Conservation (phyloP, 2,113 vertebrate genomes). For the Euleptes europaea region DNA sequence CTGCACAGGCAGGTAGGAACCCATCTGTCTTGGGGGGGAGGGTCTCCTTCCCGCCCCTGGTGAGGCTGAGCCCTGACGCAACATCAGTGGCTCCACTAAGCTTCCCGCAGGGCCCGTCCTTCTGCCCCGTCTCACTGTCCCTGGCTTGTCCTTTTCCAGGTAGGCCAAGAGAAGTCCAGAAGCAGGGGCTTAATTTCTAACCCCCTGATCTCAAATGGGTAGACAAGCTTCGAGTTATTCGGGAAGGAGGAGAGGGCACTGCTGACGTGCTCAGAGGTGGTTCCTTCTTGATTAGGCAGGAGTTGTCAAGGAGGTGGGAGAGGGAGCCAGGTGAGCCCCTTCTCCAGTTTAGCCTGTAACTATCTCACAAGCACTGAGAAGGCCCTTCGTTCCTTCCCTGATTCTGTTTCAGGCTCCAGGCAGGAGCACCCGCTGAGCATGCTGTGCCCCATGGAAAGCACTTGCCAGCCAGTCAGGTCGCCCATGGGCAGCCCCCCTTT, state of each 20-base stretch:
- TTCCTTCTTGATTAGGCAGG: neutral
- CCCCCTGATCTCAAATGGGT: too few species aligned
- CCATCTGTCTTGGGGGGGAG: too few species aligned
- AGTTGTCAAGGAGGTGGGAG: neutral
- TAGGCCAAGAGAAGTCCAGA: neutral
- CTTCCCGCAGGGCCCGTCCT: neutral
- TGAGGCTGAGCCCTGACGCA: too few species aligned
- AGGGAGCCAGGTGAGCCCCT: neutral
- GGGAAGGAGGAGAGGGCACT: neutral
- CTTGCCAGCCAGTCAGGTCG: neutral
- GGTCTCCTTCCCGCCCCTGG: neutral
- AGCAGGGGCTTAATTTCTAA: neutral
- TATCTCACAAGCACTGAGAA: too few species aligned
- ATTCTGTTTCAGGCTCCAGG: too few species aligned
- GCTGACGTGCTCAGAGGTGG: neutral
- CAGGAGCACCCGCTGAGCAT: neutral
- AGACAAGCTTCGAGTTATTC: neutral
- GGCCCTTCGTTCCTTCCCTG: too few species aligned
- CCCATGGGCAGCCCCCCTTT: constrained; percentile 2
- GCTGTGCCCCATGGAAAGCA: neutral
- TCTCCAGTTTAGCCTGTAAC: too few species aligned
- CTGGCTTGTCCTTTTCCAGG: neutral
- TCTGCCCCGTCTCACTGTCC: neutral
- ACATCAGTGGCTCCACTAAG: too few species aligned
- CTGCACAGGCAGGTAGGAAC: constrained; percentile 81